Conservation (phyloP, 2,797 vertebrate genomes). For the Prunella strophiata region DNA sequence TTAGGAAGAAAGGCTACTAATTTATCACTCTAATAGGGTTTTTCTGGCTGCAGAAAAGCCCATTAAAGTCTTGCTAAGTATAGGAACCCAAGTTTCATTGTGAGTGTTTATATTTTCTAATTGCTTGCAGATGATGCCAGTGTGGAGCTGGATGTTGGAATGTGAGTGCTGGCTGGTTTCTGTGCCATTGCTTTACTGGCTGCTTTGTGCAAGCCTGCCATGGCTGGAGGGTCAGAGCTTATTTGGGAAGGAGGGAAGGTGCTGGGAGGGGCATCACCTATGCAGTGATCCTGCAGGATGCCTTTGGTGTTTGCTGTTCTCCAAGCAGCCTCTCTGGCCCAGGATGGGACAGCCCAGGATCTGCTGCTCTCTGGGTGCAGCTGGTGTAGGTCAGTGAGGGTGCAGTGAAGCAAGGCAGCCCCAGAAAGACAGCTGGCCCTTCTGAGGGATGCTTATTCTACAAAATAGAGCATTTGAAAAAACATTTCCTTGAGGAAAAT, state of each 20-base stretch:
- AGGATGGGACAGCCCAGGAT: not conserved
- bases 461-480: not conserved
- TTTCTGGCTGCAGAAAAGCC: slow-evolving; percentile 63
- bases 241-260: not conserved
- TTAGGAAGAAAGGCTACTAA: slow-evolving; percentile 37
- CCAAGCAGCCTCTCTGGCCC: not conserved
- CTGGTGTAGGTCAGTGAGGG: not conserved
- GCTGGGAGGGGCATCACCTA: not conserved
- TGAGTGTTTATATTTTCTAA: slow-evolving; percentile 59
- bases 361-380: not conserved
- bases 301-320: not conserved
- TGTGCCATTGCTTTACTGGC: slow-evolving; percentile 26
- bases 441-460: not conserved
- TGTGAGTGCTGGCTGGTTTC: slow-evolving; percentile 2
- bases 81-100: slow-evolving; percentile 34
- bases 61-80: slow-evolving; percentile 62
- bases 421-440: not conserved
- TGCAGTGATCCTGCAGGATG: not conserved
- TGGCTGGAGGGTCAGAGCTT: not conserved
- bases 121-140: slow-evolving; percentile 53
- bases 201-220: not conserved
- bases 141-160: not conserved
- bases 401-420: not conserved
- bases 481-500: not conserved
- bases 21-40: slow-evolving; percentile 25